Base-by-base conservation (phyloP, 1,140 invertebrate genomes). In the Eupristina koningsbergeri region DNA sequence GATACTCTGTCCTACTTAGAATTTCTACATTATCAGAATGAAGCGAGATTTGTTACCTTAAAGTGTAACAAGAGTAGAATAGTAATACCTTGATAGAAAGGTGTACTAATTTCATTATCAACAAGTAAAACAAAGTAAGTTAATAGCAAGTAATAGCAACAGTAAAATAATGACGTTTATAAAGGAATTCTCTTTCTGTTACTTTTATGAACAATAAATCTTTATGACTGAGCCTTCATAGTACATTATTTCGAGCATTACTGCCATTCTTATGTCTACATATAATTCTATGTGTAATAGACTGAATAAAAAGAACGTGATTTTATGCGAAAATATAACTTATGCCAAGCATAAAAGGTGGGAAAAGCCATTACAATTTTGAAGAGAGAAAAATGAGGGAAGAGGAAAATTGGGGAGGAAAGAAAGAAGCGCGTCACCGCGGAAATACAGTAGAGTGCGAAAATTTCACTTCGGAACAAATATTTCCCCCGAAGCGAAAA, bases 21-120 rank as follows among this genome's bases (percentile, higher is more conserved):
- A 19, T 3, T 1, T 41, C 67, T 6, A 11, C 36, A 6, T 41
- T 71, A 71, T 71, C 67, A 11, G 36, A 41, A 11, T 71, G n/a
- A 71, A 22, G 36, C 67, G 67, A 71, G 41, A 71, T 71, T n/a
- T 26, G 19, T 71, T 71, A 71, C 41, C 67, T 31, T 5, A 7
- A 41, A 41, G 67, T 71, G 67, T 71, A 71, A 71, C 19, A 71
- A 41, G 67, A 71, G 67, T 41, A 71, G 67, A 36, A 71, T 26
- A 71, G 11, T 36, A 39, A 26, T n/a, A 39, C 34, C 22, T 41
- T 13, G 64, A 71, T 71, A 71, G 67, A 41, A 71, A 41, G 22
- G 39, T 71, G 41, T 71, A 39, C 19, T 71, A 8, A 11, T 41
- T 31, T 71, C 39, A 11, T 69, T 69, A 69, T 69, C 67, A 39